Percentiles rank a stretch among this genome's conserved stretches.
Evolutionary conservation across 2,797 vertebrate species (phyloP).

Genomic region (Eulemur rubriventer): DNA sequence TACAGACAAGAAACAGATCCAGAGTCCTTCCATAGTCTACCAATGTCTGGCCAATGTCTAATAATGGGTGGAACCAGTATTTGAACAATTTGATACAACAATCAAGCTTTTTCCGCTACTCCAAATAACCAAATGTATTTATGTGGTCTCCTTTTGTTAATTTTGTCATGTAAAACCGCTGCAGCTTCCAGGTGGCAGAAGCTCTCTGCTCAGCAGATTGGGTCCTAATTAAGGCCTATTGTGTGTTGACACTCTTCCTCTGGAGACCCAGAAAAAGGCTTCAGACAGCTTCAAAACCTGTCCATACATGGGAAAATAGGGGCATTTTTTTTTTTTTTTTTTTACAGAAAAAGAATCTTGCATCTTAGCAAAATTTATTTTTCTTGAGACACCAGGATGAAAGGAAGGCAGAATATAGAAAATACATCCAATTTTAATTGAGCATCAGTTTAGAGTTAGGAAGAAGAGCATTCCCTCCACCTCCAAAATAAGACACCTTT

Average conservation of each 20-base stretch:
- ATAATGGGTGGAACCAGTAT: background rate
- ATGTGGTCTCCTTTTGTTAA: constrained; percentile 31
- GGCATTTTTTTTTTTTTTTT: background rate
- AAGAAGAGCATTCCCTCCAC: background rate
- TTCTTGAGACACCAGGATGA: background rate
- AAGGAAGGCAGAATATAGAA: background rate
- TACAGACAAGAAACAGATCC: background rate
- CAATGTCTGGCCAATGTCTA: background rate
- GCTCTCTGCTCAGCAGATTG: background rate
- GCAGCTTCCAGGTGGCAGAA: constrained; percentile 35
- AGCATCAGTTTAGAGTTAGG: background rate
- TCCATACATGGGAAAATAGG: background rate
- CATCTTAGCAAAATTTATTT: background rate
- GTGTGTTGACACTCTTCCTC: background rate
- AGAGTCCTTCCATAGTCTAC: background rate
- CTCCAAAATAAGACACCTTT: background rate
- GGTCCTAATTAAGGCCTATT: constrained; percentile 16
- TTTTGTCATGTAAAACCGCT: constrained; percentile 14
- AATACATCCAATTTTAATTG: background rate
- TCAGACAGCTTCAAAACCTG: background rate
- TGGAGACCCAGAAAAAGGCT: background rate
- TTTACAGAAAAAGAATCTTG: background rate
- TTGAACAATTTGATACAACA: background rate
- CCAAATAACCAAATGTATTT: background rate
- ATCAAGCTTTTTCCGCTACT: constrained; percentile 23